A percentile compares a stretch with the other conserved stretches of the same genome.
phyloP scores from a whole-genome alignment of 2,797 vertebrate species.

The Lophius americanus region DNA sequence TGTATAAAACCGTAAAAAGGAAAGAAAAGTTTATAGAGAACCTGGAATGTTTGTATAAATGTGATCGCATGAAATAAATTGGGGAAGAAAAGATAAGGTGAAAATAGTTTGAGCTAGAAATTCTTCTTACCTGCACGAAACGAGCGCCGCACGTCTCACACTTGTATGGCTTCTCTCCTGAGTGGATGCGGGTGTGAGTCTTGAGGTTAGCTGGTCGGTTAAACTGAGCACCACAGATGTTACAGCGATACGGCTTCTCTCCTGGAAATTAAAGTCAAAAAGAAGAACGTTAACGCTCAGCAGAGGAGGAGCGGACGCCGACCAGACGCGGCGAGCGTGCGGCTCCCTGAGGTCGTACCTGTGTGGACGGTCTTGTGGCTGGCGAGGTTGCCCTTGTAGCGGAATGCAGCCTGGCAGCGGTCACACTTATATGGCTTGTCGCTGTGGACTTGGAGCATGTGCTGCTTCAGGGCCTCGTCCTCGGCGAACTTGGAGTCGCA shows the following conservation, averaged over 20 bases:
- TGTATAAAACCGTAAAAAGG: no score
- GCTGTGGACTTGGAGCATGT: constrained; percentile 95
- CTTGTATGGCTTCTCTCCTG: constrained; percentile 99
- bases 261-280: constrained; percentile 74
- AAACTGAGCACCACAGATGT: constrained; percentile 98
- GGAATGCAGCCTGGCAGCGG: constrained; percentile 97
- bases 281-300: background rate
- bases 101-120: background rate
- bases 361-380: constrained; percentile 99
- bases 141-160: constrained; percentile 98
- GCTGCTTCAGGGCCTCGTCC: constrained; percentile 93
- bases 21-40: no score
- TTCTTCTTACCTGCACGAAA: constrained; percentile 91
- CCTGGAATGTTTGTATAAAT: no score
- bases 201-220: constrained; percentile 99
- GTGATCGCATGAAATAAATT: no score
- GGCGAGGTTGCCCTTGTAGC: constrained; percentile 98
- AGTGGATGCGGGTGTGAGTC: constrained; percentile 99
- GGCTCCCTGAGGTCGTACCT: constrained; percentile 71
- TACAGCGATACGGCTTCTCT: constrained; percentile 98
- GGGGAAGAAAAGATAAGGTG: no score
- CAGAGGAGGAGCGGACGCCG: background rate
- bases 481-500: constrained; percentile 96
- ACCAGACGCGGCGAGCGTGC: background rate
- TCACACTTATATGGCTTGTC: constrained; percentile 99